Evolutionary conservation across 2,888 invertebrate species (phyloP), one percentile per base, ranked within the genome.

Genomic region (Papilio demoleus): DNA sequence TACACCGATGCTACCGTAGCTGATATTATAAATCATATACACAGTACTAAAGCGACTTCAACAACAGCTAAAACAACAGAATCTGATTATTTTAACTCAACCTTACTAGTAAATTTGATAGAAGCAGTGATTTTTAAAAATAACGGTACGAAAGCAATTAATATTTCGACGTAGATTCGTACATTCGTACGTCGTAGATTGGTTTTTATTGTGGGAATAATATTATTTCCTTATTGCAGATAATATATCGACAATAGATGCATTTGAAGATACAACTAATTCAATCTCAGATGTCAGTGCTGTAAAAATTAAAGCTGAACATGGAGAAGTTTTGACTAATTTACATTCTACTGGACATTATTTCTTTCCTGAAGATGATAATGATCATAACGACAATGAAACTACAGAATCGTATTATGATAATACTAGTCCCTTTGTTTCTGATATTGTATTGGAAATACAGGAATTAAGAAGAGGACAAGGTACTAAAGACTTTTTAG

Each of bases 71-170:
- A 79, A 75, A 61, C 78, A 38, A 78, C 84, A 2, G 76, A 83
- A 34, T 81, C 72, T 70, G 87, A 90, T 68, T 77, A 79, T 62
- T 75, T 90, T 0, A 92, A 92, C 78, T 91, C 92, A 42, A 91
- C 92, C 12, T 76, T 91, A 65, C 82, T 92, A 31, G 88, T 85
- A 5, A 87, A 92, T 81, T 85, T 92, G 70, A 87, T 92, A 11
- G 90, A 92, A 79, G 90, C 91, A 45, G 87, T 92, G 11, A 92
- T 92, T 74, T 92, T 92, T 76, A 82, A 88, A 77, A 87, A 81
- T 70, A 81, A 81, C 67, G 88, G 92, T 90, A 81, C 34, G 76
- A 17, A 59, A 22, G 22, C 24, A 17, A 9, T 31, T n/a, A n/a
- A n/a, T n/a, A n/a, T n/a, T n/a, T n/a, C n/a, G n/a, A n/a, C n/a